Base-by-base conservation (phyloP, 2,888 invertebrate species). In the Macrosoma leucophasiata region DNA sequence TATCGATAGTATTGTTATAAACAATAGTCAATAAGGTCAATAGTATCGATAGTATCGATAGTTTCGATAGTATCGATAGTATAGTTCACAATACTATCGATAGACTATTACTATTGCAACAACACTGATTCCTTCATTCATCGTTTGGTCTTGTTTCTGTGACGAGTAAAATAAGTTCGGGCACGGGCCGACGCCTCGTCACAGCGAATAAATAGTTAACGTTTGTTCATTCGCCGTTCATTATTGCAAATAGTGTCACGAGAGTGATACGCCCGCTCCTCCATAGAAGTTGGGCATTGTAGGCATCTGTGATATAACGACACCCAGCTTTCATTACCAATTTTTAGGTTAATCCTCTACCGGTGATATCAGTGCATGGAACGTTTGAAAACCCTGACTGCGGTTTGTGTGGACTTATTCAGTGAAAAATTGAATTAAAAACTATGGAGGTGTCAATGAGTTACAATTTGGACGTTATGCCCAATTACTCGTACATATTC, bases 401-500 rank as follows among this genome's bases (percentile, higher is more conserved):
- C 46, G 52, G 44, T 49, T 52, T 58, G 63, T 68, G 63, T 54
- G 51, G 53, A 51, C 48, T 44, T 35, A 41, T 39, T 55, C 50
- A 36, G 64, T 69, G 58, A 47, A 58, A 50, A 51, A 45, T 44
- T 30, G 41, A 50, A 49, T 43, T 42, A 47, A 49, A 60, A 58
- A 33, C n/a, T 54, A 79, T 76, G 79, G 77, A 73, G 62, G 61
- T 68, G n/a, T 62, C 63, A 36, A 84, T 86, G 68, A 84, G 85
- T 71, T 86, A 87, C 60, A 73, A 75, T 55, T 58, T 84, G 63
- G 84, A 82, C 55, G 68, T 79, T 39, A 89, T 93, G 43, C 94
- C 94, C 44, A 97, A 97, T 79, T 96, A 97, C 78, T 94, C 96
- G 24, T 95, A 95, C 75, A 90, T 96, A 68, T 96, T 98, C 84